Conservation (phyloP, 2,113 vertebrate genomes). For the Falcunculus frontatus region DNA sequence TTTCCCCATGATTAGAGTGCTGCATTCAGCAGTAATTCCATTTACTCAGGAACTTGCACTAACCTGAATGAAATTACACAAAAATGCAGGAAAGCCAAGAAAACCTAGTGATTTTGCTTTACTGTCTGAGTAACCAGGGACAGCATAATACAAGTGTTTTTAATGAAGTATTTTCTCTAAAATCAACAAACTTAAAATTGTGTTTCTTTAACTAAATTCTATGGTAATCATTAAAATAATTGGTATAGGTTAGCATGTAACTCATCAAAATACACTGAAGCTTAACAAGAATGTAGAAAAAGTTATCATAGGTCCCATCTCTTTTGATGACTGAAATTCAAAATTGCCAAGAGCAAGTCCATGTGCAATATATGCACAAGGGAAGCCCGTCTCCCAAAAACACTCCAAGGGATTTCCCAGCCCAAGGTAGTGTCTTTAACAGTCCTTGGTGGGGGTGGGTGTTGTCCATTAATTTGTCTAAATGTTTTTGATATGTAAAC, state of each 20-base stretch:
- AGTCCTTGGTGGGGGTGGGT: fast-evolving
- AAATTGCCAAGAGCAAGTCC: not conserved
- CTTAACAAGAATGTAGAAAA: not conserved
- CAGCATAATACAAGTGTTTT: not conserved
- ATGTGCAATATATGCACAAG: not conserved
- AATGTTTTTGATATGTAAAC: not conserved
- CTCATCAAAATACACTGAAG: not conserved
- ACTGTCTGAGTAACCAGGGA: not conserved
- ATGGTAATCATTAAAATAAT: not conserved
- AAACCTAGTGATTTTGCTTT: not conserved
- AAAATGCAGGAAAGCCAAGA: not conserved
- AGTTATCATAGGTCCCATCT: not conserved
- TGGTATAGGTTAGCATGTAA: not conserved
- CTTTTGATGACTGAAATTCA: not conserved
- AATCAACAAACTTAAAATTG: not conserved
- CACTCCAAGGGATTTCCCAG: not conserved
- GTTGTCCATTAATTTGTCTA: not conserved
- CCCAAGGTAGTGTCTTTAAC: not conserved
- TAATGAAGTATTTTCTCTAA: not conserved
- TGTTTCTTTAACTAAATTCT: not conserved
- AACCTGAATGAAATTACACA: not conserved
- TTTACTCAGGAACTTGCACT: not conserved
- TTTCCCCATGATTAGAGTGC: not conserved
- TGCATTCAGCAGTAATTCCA: not conserved
- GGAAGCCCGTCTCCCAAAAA: not conserved